Evolutionary conservation across 2,888 invertebrate species (phyloP).

Genomic region (Nebria brevicollis): DNA sequence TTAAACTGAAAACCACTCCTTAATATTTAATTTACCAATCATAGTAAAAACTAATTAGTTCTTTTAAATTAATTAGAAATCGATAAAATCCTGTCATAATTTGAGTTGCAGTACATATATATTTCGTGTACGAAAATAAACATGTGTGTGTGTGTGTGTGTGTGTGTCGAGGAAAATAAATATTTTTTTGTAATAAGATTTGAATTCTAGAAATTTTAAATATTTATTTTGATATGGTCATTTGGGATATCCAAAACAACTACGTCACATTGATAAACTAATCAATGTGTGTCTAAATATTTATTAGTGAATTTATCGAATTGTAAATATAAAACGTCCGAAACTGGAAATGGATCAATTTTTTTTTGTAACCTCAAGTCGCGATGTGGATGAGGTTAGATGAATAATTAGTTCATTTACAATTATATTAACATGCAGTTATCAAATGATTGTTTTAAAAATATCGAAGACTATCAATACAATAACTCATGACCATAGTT

Average conservation of each 20-base stretch:
- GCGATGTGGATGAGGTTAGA: neutral
- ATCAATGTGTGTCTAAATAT: neutral
- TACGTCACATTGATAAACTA: neutral
- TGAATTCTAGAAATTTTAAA: neutral
- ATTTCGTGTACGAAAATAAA: no score
- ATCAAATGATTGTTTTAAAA: neutral
- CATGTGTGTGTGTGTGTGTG: no score
- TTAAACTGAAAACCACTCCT: no score
- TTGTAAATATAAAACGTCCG: neutral
- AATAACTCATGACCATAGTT: neutral
- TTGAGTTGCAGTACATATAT: no score
- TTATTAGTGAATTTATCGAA: neutral
- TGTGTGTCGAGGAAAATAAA: no score
- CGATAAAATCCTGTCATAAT: no score
- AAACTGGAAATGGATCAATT: neutral
- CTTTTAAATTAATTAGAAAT: no score
- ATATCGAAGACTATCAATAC: neutral
- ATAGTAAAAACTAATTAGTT: no score
- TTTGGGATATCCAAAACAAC: neutral
- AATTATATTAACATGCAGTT: neutral
- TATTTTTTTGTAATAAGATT: no score
- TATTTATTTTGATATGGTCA: conserved; percentile 4
- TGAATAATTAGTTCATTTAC: neutral
- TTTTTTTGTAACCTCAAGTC: neutral
- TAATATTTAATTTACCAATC: no score